Evolutionary conservation across 2,113 vertebrate genomes (phyloP).

Genomic region (Sardina pilchardus): DNA sequence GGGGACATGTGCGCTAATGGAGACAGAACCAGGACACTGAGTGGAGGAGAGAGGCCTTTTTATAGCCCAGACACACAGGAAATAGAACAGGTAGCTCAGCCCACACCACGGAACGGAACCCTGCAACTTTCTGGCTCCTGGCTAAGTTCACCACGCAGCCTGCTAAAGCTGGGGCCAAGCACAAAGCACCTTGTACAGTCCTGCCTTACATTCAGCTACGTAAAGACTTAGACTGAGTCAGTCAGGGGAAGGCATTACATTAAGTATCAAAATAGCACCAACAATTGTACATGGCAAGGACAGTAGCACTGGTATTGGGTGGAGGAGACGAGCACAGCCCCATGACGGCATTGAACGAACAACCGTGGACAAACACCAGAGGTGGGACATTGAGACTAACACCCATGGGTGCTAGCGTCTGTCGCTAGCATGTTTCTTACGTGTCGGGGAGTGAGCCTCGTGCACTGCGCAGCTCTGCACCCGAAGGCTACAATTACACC

Average conservation of each 20-base stretch:
- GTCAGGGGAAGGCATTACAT: not conserved
- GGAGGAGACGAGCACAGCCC: not conserved
- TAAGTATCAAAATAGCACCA: not conserved
- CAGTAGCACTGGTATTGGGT: not conserved
- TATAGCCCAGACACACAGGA: conserved; percentile 44
- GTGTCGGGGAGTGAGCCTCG: not conserved
- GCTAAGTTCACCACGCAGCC: not conserved
- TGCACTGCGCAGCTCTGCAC: not conserved
- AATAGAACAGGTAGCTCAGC: conserved; percentile 43
- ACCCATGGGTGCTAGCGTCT: not conserved
- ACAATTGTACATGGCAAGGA: not conserved
- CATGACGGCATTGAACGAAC: not conserved
- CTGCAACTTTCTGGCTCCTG: conserved; percentile 24
- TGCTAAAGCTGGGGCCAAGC: not conserved
- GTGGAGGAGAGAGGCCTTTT: conserved; percentile 41
- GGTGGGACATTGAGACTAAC: not conserved
- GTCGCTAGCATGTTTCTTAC: not conserved
- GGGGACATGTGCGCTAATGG: conserved; percentile 48
- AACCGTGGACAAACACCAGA: not conserved
- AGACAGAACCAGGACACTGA: conserved; percentile 54
- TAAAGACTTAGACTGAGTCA: not conserved
- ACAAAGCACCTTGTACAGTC: not conserved
- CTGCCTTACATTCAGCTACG: not conserved
- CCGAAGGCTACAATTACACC: no score
- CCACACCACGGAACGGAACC: conserved; percentile 11